A percentile compares a stretch with the other conserved stretches of the same genome.
Conservation (phyloP, 2,797 vertebrate genomes). For the Danio jaintianensis region DNA sequence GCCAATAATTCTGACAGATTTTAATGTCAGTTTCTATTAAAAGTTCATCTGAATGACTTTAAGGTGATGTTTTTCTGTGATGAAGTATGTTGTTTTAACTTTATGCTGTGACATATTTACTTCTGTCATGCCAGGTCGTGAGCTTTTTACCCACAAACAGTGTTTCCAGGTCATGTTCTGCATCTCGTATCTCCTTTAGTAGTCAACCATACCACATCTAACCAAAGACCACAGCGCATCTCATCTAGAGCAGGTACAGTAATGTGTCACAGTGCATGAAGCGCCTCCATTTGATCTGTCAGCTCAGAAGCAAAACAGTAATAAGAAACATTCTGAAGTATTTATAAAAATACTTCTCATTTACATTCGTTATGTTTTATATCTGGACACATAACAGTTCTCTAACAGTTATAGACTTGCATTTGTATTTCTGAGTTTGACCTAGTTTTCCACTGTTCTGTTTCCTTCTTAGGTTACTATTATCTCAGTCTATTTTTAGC, state of each 20-base stretch:
- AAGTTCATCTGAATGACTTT: background rate
- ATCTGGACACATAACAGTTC: no score
- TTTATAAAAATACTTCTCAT: no score
- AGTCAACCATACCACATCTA: background rate
- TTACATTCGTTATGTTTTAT: no score
- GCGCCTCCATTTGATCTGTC: background rate
- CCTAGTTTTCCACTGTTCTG: no score
- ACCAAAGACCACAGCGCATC: background rate
- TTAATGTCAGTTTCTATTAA: background rate
- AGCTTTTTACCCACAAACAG: background rate
- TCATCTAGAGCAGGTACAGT: background rate
- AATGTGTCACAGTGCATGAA: background rate
- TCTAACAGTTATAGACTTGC: no score
- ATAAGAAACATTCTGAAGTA: no score
- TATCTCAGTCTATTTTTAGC: no score
- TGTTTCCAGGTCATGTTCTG: background rate
- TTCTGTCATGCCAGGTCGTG: background rate
- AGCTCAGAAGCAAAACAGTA: background rate
- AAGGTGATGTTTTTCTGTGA: background rate
- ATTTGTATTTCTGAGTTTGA: no score
- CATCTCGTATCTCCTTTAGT: background rate
- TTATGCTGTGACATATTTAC: background rate
- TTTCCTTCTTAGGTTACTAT: no score
- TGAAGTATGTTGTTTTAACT: background rate
- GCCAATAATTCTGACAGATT: background rate